These are phyloP conservation scores for Picathartes gymnocephalus DNA, from an alignment of 2,113 vertebrate species.

Conservation along the genomic window DNA sequence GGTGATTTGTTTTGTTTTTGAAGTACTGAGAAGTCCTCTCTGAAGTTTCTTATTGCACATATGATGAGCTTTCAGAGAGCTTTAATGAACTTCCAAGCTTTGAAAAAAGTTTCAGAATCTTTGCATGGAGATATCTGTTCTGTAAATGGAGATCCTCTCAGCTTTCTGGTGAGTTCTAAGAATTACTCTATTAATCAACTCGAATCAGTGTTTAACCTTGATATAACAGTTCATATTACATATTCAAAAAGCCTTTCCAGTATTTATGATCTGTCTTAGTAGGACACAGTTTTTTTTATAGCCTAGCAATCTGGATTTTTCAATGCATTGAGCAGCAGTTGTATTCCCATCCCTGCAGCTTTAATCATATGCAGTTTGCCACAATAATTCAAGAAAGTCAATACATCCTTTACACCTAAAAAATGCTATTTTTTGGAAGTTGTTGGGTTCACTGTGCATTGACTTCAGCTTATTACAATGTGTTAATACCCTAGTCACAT, in stretches of 20 bases:
- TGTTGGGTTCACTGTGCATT: background rate
- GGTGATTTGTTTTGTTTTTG: background rate
- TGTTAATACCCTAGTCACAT: slow-evolving; percentile 20
- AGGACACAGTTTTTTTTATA: background rate
- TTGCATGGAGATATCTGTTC: background rate
- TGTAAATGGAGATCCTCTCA: background rate
- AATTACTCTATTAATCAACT: background rate
- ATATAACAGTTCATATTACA: background rate
- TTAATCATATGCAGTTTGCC: background rate
- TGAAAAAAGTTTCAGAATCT: background rate
- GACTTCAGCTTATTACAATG: background rate
- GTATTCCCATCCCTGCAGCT: background rate
- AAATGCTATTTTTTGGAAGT: background rate
- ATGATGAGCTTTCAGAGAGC: background rate
- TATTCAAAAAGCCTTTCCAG: background rate
- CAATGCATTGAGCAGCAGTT: background rate
- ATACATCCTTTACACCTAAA: background rate
- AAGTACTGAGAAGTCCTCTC: background rate
- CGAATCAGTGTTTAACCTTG: background rate
- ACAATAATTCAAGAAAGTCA: background rate
- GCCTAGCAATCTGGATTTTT: background rate
- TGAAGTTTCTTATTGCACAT: background rate
- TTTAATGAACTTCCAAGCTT: background rate
- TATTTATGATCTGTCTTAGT: background rate
- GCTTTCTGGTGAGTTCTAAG: background rate